phyloP scores from a whole-genome alignment of 2,113 vertebrate species.

The Falco punctatus region DNA sequence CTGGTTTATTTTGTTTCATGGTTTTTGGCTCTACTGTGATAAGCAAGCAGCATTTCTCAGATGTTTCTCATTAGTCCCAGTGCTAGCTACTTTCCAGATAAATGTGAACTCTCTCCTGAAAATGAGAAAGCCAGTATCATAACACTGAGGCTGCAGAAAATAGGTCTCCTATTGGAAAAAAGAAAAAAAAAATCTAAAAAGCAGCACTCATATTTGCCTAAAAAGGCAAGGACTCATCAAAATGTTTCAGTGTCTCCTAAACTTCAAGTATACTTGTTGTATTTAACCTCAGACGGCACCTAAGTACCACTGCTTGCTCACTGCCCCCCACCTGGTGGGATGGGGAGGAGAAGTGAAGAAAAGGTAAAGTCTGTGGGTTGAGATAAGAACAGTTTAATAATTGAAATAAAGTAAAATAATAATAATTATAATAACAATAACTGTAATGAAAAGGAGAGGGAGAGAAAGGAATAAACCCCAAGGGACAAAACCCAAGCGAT shows the following conservation, averaged over 20 bases:
- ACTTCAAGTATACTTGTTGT: not conserved
- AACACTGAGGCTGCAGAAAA: not conserved
- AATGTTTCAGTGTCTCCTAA: not conserved
- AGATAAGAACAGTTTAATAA: too few relatives aligned
- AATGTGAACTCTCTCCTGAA: conserved; percentile 5
- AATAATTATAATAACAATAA: too few relatives aligned
- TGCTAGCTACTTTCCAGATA: conserved; percentile 19
- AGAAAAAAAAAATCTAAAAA: not conserved
- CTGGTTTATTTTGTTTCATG: not conserved
- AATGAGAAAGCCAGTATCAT: conserved; percentile 15
- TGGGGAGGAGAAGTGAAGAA: too few relatives aligned
- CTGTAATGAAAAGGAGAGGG: too few relatives aligned
- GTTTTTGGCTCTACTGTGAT: conserved; percentile 18
- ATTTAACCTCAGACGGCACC: too few relatives aligned
- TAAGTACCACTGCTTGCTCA: too few relatives aligned
- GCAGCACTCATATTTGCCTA: not conserved
- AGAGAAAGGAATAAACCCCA: too few relatives aligned
- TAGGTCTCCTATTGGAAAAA: not conserved
- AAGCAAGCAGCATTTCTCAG: conserved; percentile 38
- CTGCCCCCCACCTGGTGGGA: too few relatives aligned
- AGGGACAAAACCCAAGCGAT: too few relatives aligned
- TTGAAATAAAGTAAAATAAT: too few relatives aligned
- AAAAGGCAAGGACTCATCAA: not conserved
- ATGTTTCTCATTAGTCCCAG: conserved; percentile 47
- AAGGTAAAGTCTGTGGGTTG: too few relatives aligned